phyloP scores from a whole-genome alignment of 92 coral and sea anemone genomes.

The Muricea muricata region DNA sequence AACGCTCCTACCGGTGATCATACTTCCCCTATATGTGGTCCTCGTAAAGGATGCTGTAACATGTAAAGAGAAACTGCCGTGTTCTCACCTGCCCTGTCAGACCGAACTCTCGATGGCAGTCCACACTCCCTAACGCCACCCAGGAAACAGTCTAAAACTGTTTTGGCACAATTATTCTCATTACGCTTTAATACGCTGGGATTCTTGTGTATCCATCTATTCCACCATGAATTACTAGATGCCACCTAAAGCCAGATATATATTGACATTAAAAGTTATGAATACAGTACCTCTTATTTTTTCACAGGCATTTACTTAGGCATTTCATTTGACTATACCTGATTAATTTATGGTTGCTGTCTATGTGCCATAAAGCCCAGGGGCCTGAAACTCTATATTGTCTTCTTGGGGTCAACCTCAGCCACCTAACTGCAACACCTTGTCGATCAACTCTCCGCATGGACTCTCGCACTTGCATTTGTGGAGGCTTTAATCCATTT shows the following conservation, averaged over 20 bases:
- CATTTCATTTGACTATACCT: conserved; percentile 12
- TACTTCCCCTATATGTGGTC: conserved; percentile 73
- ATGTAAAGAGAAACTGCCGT: conserved; percentile 51
- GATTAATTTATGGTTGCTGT: conserved; percentile 68
- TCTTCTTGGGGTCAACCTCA: conserved; percentile 62
- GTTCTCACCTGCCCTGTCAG: conserved; percentile 73
- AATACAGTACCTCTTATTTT: no score
- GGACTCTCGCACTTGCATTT: conserved; percentile 56
- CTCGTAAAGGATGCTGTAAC: conserved; percentile 65
- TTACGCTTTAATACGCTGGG: conserved; percentile 48
- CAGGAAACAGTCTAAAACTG: conserved; percentile 44
- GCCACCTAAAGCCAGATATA: conserved; percentile 40
- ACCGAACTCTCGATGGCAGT: conserved; percentile 68
- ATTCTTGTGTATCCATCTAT: conserved; percentile 55
- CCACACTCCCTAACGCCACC: conserved; percentile 56
- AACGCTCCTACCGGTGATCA: conserved; percentile 69
- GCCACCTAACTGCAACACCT: conserved; percentile 64
- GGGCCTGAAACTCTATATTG: conserved; percentile 61
- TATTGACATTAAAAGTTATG: conserved; percentile 6
- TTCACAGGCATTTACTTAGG: not conserved
- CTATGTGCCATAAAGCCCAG: conserved; percentile 70
- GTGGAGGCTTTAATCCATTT: conserved; percentile 51
- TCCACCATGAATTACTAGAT: conserved; percentile 61
- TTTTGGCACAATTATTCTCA: conserved; percentile 44
- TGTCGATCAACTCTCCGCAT: conserved; percentile 62